These are phyloP conservation scores for Stramonita haemastoma DNA, from an alignment of 2,888 invertebrate genomes.

Conservation along the genomic window DNA sequence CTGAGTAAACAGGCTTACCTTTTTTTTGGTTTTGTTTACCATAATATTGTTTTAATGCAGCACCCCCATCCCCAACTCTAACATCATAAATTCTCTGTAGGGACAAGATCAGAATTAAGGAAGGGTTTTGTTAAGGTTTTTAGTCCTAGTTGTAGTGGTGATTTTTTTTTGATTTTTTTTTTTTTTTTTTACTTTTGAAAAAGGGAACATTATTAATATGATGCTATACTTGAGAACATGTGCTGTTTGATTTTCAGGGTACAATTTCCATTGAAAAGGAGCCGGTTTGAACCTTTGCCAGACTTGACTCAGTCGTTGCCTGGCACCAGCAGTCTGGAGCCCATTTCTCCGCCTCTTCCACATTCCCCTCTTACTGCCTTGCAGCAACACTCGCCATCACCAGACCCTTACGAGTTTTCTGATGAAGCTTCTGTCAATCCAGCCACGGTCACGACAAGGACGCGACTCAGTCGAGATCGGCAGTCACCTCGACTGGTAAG, in stretches of 20 bases:
- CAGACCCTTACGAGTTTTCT: constrained; percentile 86
- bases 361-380: constrained; percentile 56
- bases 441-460: constrained; percentile 47
- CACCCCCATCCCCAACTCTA: too few species aligned
- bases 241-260: constrained; percentile 81
- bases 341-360: constrained; percentile 47
- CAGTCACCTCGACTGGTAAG: constrained; percentile 60
- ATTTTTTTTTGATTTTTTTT: neutral
- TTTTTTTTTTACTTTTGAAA: neutral
- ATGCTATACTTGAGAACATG: neutral
- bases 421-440: constrained; percentile 79
- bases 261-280: constrained; percentile 93
- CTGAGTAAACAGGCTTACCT: too few species aligned
- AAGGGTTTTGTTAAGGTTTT: too few species aligned
- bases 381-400: constrained; percentile 75
- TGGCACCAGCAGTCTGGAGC: constrained; percentile 45
- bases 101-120: too few species aligned
- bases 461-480: constrained; percentile 64
- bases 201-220: neutral
- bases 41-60: too few species aligned
- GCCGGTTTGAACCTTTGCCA: constrained; percentile 56
- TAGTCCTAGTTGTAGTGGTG: too few species aligned
- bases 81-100: too few species aligned
- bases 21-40: too few species aligned
- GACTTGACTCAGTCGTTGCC: constrained; percentile 42